Base-by-base conservation (phyloP, 1,140 invertebrate genomes). In the Latrodectus geometricus region DNA sequence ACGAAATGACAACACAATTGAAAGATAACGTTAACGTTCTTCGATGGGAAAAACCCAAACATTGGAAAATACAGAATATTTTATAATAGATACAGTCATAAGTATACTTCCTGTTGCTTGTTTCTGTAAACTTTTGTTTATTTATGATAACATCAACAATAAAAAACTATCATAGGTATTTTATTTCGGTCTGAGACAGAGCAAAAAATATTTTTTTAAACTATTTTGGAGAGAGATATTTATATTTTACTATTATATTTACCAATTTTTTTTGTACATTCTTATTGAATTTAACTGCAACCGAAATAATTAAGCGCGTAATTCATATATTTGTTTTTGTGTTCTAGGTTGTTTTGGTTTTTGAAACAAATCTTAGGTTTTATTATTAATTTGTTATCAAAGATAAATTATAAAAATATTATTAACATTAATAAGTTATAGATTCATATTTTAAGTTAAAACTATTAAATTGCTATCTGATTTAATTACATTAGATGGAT, bases 31-130 rank as follows among this genome's bases (percentile, higher is more conserved):
- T 74, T 68, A 61, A 61, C 66, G 79, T 70, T 66, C 79, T 21
- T 48, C 49, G 66, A 35, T 61, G 50, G 80, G 80, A 83, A 83
- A 83, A 83, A 83, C 80, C 80, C 80, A 83, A 83, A 83, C 80
- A 83, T 83, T 83, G 72, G 80, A 83, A 83, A 83, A 70, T 70
- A 70, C 68, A 81, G 15, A 79, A 79, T 68, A 68, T 68, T 79
- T 52, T 79, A 9, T 21, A 50, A 50, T 9, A 49, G 35, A 68
- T 17, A 79, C 65, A 68, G 65, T 68, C 65, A 79, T 68, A 61
- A 79, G 56, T 52, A n/a, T 3, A 49, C 17, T 35, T 35, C 35
- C 35, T 35, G 5, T 35, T 35, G 35, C 35, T 35, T 35, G 35
- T 35, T 35, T 35, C 1, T 35, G 35, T 35, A 35, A 35, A 35